Evolutionary conservation across 2,797 vertebrate genomes (phyloP), one percentile per base, ranked within the genome.

Genomic region (Eleutherodactylus coqui): DNA sequence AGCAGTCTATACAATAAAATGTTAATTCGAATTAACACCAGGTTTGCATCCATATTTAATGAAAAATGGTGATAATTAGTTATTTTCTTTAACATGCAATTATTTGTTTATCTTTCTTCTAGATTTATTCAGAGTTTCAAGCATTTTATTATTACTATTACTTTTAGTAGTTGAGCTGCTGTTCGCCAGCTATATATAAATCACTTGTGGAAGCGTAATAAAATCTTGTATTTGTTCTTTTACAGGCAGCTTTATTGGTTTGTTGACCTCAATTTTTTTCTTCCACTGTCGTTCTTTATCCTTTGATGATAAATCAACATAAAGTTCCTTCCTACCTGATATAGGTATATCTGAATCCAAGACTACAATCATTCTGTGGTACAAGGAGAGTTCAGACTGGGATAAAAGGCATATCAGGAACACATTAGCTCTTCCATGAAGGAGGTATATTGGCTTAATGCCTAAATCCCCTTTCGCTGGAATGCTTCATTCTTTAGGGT

Each of bases 191-290:
- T 32, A 11, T 13, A 19, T 27, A 77, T 67, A 84, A 76, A 84
- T 84, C 82, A 84, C 34, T 36, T 45, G 32, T 77, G 58, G 38
- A 49, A 45, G 17, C 19, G 38, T 77, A 84, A 77, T 67, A 84
- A 64, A 67, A 53, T 27, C 19, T 62, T 77, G 16, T 13, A 76
- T 76, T 62, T 67, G 51, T 84, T 29, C 51, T 73, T 62, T 45
- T 45, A 11, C 27, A 76, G 70, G 58, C 72, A 76, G 82, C 43
- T 84, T 75, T 76, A 84, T 76, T 84, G 47, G 38, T 84, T 84
- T 64, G 43, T n/a, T 84, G 82, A 43, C 72, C 49, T 84, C n/a
- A 75, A 60, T 72, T 72, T 69, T 75, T 34, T 51, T 76, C 51
- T 76, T 7, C 16, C 47, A 19, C 58, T 75, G 53, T 9, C 81